These are phyloP conservation scores for Polypedilum vanderplanki DNA, from an alignment of 1,140 invertebrate genomes.

Conservation along the genomic window DNA sequence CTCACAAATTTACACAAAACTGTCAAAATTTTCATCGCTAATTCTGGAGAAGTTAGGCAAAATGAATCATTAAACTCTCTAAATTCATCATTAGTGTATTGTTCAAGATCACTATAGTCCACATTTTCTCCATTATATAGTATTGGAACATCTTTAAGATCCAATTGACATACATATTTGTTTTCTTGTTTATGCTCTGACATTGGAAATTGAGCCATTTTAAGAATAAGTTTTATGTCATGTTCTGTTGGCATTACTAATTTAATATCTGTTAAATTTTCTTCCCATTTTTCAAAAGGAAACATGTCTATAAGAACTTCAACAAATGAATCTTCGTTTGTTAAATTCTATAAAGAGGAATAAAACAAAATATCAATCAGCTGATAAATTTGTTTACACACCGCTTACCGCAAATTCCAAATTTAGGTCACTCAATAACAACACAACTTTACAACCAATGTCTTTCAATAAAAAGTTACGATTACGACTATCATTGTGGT, in stretches of 20 bases:
- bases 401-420: too few species aligned
- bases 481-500: too few species aligned
- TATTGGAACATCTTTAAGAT: background rate
- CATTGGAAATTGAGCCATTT: background rate
- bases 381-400: too few species aligned
- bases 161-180: background rate
- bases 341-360: background rate
- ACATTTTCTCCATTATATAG: background rate
- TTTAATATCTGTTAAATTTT: background rate
- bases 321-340: background rate
- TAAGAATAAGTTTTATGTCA: background rate
- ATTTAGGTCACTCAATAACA: too few species aligned
- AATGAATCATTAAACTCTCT: background rate
- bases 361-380: too few species aligned
- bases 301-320: background rate
- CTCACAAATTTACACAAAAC: background rate
- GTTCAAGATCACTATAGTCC: background rate
- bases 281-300: background rate
- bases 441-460: too few species aligned
- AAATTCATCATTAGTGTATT: background rate
- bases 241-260: background rate
- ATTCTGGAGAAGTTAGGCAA: background rate
- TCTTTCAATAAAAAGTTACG: too few species aligned
- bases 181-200: background rate
- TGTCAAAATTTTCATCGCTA: background rate